Conservation (phyloP, 2,113 vertebrate genomes). For the Dryoscopus gambensis region DNA sequence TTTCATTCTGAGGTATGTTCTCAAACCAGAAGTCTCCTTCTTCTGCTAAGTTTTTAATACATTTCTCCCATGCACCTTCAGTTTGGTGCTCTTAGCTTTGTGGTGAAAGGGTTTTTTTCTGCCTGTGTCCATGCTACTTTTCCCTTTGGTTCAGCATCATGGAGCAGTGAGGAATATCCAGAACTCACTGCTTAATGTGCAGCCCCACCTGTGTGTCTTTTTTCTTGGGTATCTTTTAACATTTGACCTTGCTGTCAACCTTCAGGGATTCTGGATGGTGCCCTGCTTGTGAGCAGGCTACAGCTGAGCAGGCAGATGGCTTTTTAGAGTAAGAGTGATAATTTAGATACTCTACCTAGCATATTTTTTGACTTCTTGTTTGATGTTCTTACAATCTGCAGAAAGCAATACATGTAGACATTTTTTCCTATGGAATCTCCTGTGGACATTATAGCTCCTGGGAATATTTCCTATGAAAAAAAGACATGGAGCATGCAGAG, state of each 20-base stretch:
- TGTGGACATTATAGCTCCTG: not conserved
- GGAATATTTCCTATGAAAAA: not conserved
- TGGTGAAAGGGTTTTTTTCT: not conserved
- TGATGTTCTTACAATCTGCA: not conserved
- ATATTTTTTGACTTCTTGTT: not conserved
- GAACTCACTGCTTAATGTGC: not conserved
- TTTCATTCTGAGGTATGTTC: not conserved
- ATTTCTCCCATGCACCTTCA: not conserved
- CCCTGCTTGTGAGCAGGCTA: not conserved
- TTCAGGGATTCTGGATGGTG: not conserved
- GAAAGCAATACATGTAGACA: not conserved
- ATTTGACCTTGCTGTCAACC: not conserved
- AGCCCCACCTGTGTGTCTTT: not conserved
- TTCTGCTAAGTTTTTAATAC: not conserved
- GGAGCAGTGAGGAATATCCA: not conserved
- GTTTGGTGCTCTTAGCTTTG: not conserved
- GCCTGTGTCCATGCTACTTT: not conserved
- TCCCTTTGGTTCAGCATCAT: not conserved
- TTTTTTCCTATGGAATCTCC: not conserved
- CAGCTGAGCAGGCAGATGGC: not conserved
- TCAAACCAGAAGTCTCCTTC: not conserved
- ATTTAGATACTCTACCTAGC: not conserved
- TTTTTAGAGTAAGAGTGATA: not conserved
- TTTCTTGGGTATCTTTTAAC: not conserved
- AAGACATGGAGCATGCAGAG: not conserved